Conservation (phyloP, 2,113 vertebrate genomes). For the Cercocebus atys region DNA sequence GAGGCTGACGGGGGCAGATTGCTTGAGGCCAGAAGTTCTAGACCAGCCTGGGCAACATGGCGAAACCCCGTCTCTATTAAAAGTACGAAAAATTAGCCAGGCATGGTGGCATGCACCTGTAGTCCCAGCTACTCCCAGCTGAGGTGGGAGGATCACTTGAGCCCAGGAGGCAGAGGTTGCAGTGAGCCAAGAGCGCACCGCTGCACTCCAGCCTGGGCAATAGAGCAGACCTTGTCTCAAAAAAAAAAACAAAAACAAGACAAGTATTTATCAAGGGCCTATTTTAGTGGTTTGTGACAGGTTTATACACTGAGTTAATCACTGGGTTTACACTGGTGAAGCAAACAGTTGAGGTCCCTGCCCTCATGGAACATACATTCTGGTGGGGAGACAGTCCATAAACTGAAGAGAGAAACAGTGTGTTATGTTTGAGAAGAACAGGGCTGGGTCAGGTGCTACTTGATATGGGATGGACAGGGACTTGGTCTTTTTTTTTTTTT, state of each 20-base stretch:
- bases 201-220: not conserved
- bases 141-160: not conserved
- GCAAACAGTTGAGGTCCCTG: not conserved
- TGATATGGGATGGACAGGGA: not conserved
- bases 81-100: not conserved
- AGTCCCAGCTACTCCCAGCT: not conserved
- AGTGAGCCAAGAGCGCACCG: not conserved
- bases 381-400: not conserved
- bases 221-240: not conserved
- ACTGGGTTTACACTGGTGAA: not conserved
- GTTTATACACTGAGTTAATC: not conserved
- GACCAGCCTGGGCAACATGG: not conserved
- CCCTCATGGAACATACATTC: not conserved
- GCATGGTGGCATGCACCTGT: not conserved
- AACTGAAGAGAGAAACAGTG: not conserved
- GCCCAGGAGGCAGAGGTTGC: not conserved
- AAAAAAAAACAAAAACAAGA: not conserved
- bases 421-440: not conserved
- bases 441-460: not conserved
- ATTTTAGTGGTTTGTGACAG: not conserved
- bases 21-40: not conserved
- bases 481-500: not conserved
- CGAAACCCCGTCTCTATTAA: not conserved
- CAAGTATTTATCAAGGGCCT: not conserved
- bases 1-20: not conserved